Evolutionary conservation across 2,888 invertebrate genomes (phyloP), one percentile per base, ranked within the genome.

Genomic region (Arrhopalites spinosus): DNA sequence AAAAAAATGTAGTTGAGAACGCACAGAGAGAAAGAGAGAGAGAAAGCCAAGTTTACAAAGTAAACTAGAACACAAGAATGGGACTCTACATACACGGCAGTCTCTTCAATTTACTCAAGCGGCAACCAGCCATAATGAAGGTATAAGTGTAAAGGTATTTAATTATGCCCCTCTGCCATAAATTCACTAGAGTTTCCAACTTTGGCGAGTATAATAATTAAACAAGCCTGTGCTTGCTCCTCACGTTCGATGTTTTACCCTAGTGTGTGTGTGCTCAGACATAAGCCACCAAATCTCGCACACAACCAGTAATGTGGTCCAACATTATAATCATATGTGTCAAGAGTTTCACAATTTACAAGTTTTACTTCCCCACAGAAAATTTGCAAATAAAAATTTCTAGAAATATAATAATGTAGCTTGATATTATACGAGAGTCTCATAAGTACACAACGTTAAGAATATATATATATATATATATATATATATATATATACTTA

Each of bases 111-210:
- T 50, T 50, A 50, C 50, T 50, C 50, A 50, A 50, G 50, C 17
- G n/a, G 50, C 50, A 50, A 43, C 15, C 36, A 7, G 11, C 5
- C 5, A 63, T 17, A 29, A 63, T 29, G 63, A 63, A 63, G 30
- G 63, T 63, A 29, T 29, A 63, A 30, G 8, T 61, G 61, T 25
- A n/a, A 56, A 15, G 61, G 36, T 64, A 64, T 64, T 64, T 64
- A 64, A 64, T 64, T 64, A 30, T 64, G 64, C 30, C 36, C 64
- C 64, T 66, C 66, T 20, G 45, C 5, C 64, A 66, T 43, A 66
- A 66, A 66, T 43, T 66, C 2, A 15, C 5, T 20, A 61, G 20
- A 13, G 30, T 20, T 36, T 43, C 36, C 3, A 36, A 66, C 66
- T 66, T 43, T 43, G 2, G 66, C 43, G 25, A 66, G 66, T 66